Percentiles rank a stretch among this genome's conserved stretches.
phyloP scores from a whole-genome alignment of 2,888 invertebrate species.

The Hyles lineata region DNA sequence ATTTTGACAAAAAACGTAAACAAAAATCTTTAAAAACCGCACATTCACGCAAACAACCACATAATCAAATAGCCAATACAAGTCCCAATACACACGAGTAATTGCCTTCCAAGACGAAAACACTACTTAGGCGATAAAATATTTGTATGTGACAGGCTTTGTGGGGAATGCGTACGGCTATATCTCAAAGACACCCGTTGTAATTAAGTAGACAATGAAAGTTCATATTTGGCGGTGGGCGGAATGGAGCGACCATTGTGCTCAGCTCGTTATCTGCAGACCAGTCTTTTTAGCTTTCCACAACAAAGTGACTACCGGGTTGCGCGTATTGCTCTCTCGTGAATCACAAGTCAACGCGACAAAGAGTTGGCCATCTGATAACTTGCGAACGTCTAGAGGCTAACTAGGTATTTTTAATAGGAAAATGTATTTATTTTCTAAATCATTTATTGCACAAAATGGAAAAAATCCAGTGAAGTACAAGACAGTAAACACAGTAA shows the following conservation, averaged over 20 bases:
- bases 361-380: slow-evolving; percentile 1
- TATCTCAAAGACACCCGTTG: slow-evolving; percentile 78
- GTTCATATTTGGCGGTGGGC: slow-evolving; percentile 76
- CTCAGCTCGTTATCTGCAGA: slow-evolving; percentile 73
- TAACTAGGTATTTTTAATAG: background rate
- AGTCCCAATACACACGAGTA: slow-evolving; percentile 44
- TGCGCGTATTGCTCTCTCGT: slow-evolving; percentile 55
- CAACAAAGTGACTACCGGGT: slow-evolving; percentile 63
- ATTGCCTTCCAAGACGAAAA: slow-evolving; percentile 65
- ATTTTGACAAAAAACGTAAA: no score
- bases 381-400: background rate
- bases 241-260: slow-evolving; percentile 67
- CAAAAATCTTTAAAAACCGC: no score
- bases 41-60: background rate
- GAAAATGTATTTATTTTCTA: background rate
- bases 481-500: no score
- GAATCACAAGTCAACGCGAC: slow-evolving; percentile 38
- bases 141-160: slow-evolving; percentile 79
- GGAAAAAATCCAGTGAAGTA: no score
- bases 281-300: slow-evolving; percentile 76
- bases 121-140: slow-evolving; percentile 70
- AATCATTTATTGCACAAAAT: no score
- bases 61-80: background rate
- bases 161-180: slow-evolving; percentile 68
- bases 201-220: slow-evolving; percentile 83